Base-by-base conservation (phyloP, 2,888 invertebrate species). In the Andrena camellia region DNA sequence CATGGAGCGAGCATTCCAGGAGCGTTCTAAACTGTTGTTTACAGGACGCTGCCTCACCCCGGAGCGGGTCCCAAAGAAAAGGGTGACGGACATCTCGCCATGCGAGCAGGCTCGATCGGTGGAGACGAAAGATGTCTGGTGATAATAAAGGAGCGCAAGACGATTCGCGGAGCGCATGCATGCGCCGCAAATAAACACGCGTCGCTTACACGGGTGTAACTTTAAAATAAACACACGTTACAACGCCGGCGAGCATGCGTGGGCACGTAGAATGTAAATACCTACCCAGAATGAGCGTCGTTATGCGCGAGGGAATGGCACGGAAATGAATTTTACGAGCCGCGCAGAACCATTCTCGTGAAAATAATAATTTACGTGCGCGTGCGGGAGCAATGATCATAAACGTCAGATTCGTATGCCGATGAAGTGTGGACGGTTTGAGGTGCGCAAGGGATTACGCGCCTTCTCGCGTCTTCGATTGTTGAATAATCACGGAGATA, bases 1-100 rank as follows among this genome's bases (percentile, higher is more conserved):
- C 69, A 23, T 72, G 59, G 70, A 67, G 66, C 33, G 57, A 23
- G 66, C 71, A 81, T 81, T 86, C 71, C 74, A 81, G 57, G 64
- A 63, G 71, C 72, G 73, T 67, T 80, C 71, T 50, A 57, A 62
- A 71, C 62, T 66, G 69, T 74, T 82, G n/a, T n/a, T 50, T 73
- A 57, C 20, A 50, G 57, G 13, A 23, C 57, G 59, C 59, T 33
- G 63, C 48, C 59, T 52, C 73, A 64, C 17, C 42, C 52, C 42
- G 29, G 72, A 78, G 33, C 50, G 78, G 26, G 60, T 50, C 48
- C 50, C 29, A 8, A 63, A 57, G 67, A 68, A 48, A 62, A 70
- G 59, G 70, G 52, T 67, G 52, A 23, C 57, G 50, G 64, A 17
- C 35, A 35, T 35, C 35, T 48, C 13, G 57, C 23, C 20, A 7